phyloP scores from a whole-genome alignment of 1,140 invertebrate genomes.

The Brachionus calyciflorus region DNA sequence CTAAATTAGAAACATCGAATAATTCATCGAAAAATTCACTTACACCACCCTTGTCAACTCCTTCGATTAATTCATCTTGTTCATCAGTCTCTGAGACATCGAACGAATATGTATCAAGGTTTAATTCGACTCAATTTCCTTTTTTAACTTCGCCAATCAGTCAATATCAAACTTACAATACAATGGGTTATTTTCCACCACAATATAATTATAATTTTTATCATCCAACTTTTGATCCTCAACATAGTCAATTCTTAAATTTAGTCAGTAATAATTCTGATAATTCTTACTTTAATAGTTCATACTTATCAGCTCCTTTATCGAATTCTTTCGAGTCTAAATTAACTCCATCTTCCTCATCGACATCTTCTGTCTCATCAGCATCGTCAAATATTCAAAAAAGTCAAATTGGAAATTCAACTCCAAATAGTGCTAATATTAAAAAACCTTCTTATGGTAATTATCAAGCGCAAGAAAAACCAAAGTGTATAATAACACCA shows the following conservation, averaged over 20 bases:
- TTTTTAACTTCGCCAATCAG: conserved; percentile 15
- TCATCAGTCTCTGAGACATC: not conserved
- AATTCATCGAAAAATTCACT: conserved; percentile 3
- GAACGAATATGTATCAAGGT: not conserved
- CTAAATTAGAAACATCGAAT: not conserved
- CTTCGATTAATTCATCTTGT: not conserved
- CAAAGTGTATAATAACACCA: conserved; percentile 10
- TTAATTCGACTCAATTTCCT: not conserved
- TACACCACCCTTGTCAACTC: not conserved
- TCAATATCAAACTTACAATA: not conserved
- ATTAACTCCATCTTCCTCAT: not conserved
- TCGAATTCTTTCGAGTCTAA: conserved; percentile 12
- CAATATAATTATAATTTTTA: conserved; percentile 28
- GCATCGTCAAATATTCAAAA: not conserved
- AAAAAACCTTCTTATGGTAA: not conserved
- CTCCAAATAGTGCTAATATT: not conserved
- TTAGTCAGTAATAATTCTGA: not conserved
- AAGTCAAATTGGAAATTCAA: not conserved
- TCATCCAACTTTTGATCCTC: not conserved
- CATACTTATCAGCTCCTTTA: not conserved
- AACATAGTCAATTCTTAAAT: not conserved
- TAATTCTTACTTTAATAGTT: conserved; percentile 7
- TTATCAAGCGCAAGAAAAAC: not conserved
- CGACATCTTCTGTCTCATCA: not conserved
- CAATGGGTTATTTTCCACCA: not conserved